These are phyloP conservation scores for Yponomeuta plumbellus DNA, from an alignment of 2,888 invertebrate genomes.

Conservation along the genomic window DNA sequence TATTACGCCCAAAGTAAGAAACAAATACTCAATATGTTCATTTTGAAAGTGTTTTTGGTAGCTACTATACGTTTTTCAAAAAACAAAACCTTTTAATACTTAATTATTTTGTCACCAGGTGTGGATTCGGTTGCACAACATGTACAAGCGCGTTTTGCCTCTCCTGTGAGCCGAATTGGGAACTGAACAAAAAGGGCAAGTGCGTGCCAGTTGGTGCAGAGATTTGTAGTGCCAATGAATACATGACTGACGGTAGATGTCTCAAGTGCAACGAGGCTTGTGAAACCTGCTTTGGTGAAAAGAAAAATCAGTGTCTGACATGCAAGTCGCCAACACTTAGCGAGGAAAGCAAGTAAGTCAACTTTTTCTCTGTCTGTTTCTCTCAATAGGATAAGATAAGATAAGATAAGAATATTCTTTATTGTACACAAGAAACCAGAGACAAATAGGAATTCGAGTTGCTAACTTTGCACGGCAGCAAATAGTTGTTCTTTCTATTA, in stretches of 20 bases:
- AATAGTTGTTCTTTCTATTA: too few species aligned
- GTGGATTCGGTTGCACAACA: conserved; percentile 85
- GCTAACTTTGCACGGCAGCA: too few species aligned
- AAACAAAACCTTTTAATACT: neutral
- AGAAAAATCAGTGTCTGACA: conserved; percentile 83
- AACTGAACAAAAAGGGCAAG: conserved; percentile 83
- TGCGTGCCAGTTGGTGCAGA: conserved; percentile 84
- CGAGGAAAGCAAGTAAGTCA: conserved; percentile 73
- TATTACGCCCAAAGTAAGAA: too few species aligned
- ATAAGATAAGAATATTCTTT: too few species aligned
- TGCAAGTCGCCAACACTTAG: conserved; percentile 84
- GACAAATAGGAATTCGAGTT: neutral
- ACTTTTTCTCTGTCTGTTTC: neutral
- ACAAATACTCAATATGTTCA: too few species aligned
- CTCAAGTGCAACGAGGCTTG: conserved; percentile 86
- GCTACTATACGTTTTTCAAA: too few species aligned
- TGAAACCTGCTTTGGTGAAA: conserved; percentile 87
- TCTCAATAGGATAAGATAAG: too few species aligned
- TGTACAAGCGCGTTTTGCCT: conserved; percentile 85
- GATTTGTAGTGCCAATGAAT: conserved; percentile 81
- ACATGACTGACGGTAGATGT: conserved; percentile 80
- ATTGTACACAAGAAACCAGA: too few species aligned
- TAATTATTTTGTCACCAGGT: conserved; percentile 48
- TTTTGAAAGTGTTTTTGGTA: too few species aligned
- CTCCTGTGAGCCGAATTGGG: conserved; percentile 85